A percentile compares a stretch with the other conserved stretches of the same genome.
Conservation (phyloP, 30 jellyfish, hydroid and myxozoan species). For the Hydractinia echinata region DNA sequence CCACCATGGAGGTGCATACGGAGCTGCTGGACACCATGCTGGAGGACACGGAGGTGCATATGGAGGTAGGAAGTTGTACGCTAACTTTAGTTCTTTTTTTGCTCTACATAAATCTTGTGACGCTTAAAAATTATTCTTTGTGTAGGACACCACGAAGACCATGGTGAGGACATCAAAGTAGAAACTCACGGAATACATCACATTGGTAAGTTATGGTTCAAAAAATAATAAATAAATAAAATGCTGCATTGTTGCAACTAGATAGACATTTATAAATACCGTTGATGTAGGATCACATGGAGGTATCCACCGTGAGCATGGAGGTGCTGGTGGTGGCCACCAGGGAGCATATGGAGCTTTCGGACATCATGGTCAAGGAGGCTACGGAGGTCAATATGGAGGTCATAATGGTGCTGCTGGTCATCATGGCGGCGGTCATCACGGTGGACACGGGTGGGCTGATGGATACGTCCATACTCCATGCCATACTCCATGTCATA, state of each 20-base stretch:
- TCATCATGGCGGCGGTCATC: slow-evolving; percentile 47
- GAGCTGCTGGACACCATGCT: slow-evolving; percentile 36
- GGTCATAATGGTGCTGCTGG: slow-evolving; percentile 41
- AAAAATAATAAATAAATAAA: not conserved
- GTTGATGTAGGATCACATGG: not conserved
- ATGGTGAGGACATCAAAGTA: slow-evolving; percentile 41
- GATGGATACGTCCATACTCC: slow-evolving; percentile 11
- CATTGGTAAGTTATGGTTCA: slow-evolving; percentile 22
- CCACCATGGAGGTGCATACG: slow-evolving; percentile 40
- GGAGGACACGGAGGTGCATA: slow-evolving; percentile 42
- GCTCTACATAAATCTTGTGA: not conserved
- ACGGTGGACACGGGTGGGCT: slow-evolving; percentile 8
- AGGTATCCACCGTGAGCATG: slow-evolving; percentile 5
- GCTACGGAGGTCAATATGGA: slow-evolving; percentile 64
- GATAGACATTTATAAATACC: not conserved
- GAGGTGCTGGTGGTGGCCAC: slow-evolving; percentile 24
- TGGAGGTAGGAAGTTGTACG: slow-evolving; percentile 22
- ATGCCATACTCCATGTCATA: slow-evolving; percentile 22
- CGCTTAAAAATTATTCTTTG: not conserved
- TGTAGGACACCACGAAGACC: slow-evolving; percentile 41
- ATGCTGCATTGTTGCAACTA: not conserved
- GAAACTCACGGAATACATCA: slow-evolving; percentile 41
- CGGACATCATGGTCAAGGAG: slow-evolving; percentile 49
- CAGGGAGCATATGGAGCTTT: slow-evolving; percentile 20
- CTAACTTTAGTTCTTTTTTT: not conserved